Base-by-base conservation (phyloP, 2,888 invertebrate genomes). In the Pelosia muscerda region DNA sequence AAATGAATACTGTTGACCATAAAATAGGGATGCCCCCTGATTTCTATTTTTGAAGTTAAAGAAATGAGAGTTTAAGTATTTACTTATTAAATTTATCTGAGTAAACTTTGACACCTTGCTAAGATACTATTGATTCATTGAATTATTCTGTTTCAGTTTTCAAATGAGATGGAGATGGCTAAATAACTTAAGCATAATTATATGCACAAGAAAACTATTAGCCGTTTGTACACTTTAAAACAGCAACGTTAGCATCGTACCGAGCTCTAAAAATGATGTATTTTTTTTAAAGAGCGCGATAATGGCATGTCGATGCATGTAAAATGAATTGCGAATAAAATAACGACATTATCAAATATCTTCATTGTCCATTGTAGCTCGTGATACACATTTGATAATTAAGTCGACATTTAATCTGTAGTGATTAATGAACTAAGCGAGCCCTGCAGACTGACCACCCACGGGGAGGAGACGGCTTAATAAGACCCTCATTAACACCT, bases 401-500 rank as follows among this genome's bases (percentile, higher is more conserved):
- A 91, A 90, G 86, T 87, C 86, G 86, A 84, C 87, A 85, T 88
- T 89, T 88, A 91, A 92, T 90, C 91, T 85, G 86, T 82, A 84
- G 85, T 90, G 94, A 94, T 93, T 92, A 94, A 93, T 91, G 92
- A 90, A 91, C 89, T 90, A 90, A 92, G 89, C 88, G 86, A 88
- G 81, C 88, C 88, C 86, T 86, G 86, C 86, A 87, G 85, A 83
- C 87, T 88, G 94, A 94, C 94, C 94, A 94, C 94, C 94, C 94
- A 94, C 90, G 72, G 91, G 90, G 92, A 89, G 91, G 89, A 92
- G 93, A 94, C 93, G 92, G 92, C 94, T 95, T 94, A 94, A 95
- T 95, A 95, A 94, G 93, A 90, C 90, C 90, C 94, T 94, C 93
- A 94, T 95, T 94, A 95, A 94, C 94, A 95, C 94, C 94, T 94